Evolutionary conservation across 2,888 invertebrate genomes (phyloP), one percentile per base, ranked within the genome.

Genomic region (Orthosia incerta): DNA sequence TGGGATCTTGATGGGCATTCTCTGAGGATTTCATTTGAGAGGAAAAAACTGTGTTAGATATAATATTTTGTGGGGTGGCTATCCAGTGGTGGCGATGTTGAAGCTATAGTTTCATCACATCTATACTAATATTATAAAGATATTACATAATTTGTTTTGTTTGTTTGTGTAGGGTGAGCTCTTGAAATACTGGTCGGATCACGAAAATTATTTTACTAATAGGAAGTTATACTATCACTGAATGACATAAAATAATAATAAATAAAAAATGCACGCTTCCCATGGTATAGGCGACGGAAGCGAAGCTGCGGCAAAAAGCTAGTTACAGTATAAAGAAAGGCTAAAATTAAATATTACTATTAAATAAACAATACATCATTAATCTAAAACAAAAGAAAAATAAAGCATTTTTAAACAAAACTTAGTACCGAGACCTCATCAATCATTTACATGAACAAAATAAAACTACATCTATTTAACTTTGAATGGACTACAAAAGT

Each of bases 1-100:
- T 70, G 79, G 84, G 86, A 87, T 86, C 88, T 86, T 86, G 89
- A 92, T 89, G 87, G 87, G 91, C 89, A 92, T 91, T 89, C 89
- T 88, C 87, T 65, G 74, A 79, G 86, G 89, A 86, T 84, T 87
- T 87, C 82, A 77, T 83, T 89, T 78, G 84, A 83, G 74, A 80
- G 70, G 66, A 83, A 89, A 90, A 91, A 92, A 91, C 79, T 86
- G 78, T 84, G 79, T 76, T 86, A 86, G 87, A 89, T 90, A 87
- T 89, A 86, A 91, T 93, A 90, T 88, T 88, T 88, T 83, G 84
- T 78, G 55, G 61, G 85, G 4, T 45, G 13, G 55, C 9, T 11
- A 1, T 82, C 79, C 87, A 86, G 51, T 72, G 53, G 4, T 4
- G 0, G 73, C 76, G 50, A 76, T n/a, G 9, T 26, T 2, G 16